Evolutionary conservation across 2,888 invertebrate genomes (phyloP).

Genomic region (Argyra leucocephala): DNA sequence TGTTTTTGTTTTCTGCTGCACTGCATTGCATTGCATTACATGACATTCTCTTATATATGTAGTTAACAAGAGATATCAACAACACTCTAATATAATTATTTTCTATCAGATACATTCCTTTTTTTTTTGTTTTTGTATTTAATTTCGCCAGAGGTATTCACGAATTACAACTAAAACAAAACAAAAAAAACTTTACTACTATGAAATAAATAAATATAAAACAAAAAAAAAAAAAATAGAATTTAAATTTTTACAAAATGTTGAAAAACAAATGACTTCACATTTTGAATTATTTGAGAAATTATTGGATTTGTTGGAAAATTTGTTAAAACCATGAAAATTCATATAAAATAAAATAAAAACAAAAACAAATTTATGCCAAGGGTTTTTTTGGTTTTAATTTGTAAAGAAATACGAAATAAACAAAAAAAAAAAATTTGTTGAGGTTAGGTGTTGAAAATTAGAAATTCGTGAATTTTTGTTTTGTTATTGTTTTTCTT

Average conservation of each 20-base stretch:
- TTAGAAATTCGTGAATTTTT: background rate
- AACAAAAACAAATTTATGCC: background rate
- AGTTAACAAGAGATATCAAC: background rate
- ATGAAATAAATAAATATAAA: background rate
- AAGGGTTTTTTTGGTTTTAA: background rate
- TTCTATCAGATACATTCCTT: too few species aligned
- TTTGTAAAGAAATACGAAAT: too few species aligned
- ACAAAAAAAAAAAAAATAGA: too few species aligned
- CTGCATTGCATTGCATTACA: background rate
- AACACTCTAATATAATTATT: too few species aligned
- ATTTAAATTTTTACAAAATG: background rate
- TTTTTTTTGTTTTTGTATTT: background rate
- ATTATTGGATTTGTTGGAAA: too few species aligned
- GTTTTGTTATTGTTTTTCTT: too few species aligned
- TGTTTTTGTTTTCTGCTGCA: background rate
- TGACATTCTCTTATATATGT: too few species aligned
- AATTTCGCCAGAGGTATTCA: background rate
- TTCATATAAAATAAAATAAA: too few species aligned
- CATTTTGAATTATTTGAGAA: background rate
- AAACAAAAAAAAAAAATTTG: background rate
- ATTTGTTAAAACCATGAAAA: too few species aligned
- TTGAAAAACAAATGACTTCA: background rate
- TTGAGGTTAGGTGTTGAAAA: background rate
- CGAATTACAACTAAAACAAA: background rate
- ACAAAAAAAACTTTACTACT: background rate